These are phyloP conservation scores for Octomys mimax DNA, from an alignment of 2,797 vertebrate species.

Conservation along the genomic window DNA sequence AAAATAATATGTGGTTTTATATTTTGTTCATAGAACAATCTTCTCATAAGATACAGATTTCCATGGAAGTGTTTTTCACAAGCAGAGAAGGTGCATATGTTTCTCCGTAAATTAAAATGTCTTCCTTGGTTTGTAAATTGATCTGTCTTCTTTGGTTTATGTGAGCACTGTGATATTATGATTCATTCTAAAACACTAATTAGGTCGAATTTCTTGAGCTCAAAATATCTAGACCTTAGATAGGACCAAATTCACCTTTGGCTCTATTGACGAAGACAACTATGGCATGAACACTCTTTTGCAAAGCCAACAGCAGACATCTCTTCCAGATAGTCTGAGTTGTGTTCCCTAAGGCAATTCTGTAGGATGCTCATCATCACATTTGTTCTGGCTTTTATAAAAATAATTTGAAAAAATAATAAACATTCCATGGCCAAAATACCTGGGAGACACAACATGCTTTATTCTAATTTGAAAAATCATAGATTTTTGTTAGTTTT, in stretches of 20 bases:
- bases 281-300: not conserved
- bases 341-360: not conserved
- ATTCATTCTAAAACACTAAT: not conserved
- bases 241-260: not conserved
- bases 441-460: not conserved
- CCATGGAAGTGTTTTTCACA: not conserved
- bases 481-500: not conserved
- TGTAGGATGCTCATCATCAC: not conserved
- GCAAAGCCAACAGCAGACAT: slow-evolving; percentile 3
- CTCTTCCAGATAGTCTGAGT: not conserved
- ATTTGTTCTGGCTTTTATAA: not conserved
- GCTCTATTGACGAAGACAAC: not conserved
- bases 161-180: not conserved
- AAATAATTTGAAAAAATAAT: not conserved
- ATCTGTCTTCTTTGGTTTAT: not conserved
- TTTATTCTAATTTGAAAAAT: slow-evolving; percentile 21
- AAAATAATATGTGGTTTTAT: not conserved
- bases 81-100: not conserved
- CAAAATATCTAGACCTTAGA: not conserved
- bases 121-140: slow-evolving; percentile 5
- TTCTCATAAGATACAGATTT: not conserved
- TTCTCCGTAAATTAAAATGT: slow-evolving; percentile 51
- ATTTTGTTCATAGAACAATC: not conserved
- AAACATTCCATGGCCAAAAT: not conserved
- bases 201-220: slow-evolving; percentile 6